Evolutionary conservation across 2,113 vertebrate species (phyloP).

Genomic region (Syngnathus scovelli): DNA sequence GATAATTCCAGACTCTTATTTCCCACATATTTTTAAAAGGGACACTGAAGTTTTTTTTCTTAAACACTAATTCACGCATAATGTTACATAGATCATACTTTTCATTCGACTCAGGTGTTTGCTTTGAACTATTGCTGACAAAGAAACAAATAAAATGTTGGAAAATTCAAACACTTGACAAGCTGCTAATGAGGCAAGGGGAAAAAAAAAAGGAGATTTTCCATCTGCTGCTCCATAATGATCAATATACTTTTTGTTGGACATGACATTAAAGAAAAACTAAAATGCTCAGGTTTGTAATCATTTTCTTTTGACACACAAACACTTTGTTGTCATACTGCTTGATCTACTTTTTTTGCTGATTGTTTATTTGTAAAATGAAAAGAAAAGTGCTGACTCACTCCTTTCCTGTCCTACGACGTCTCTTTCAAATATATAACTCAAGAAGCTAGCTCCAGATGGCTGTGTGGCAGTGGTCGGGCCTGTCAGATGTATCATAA

Average conservation of each 20-base stretch:
- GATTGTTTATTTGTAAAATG: slow-evolving; percentile 32
- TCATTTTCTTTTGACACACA: slow-evolving; percentile 38
- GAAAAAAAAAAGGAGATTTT: slow-evolving; percentile 29
- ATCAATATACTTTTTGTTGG: slow-evolving; percentile 43
- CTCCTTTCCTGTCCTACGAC: neutral
- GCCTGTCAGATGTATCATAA: slow-evolving; percentile 9
- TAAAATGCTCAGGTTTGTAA: slow-evolving; percentile 27
- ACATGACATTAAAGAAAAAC: slow-evolving; percentile 40
- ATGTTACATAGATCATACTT: neutral
- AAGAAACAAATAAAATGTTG: slow-evolving; percentile 28
- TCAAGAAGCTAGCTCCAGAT: slow-evolving; percentile 23
- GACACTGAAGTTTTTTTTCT: neutral
- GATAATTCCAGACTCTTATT: neutral
- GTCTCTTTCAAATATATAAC: slow-evolving; percentile 8
- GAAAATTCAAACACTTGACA: slow-evolving; percentile 45
- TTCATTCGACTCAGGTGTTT: slow-evolving; percentile 12
- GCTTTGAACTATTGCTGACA: slow-evolving; percentile 38
- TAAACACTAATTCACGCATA: neutral
- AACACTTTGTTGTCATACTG: slow-evolving; percentile 38
- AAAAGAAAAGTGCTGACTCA: slow-evolving; percentile 37
- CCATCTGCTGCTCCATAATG: slow-evolving; percentile 52
- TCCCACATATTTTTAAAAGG: too few species aligned
- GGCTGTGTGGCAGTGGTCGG: slow-evolving; percentile 11
- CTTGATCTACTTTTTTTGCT: slow-evolving; percentile 40
- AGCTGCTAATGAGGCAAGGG: slow-evolving; percentile 46